These are phyloP conservation scores for Scytalopus superciliaris DNA, from an alignment of 2,113 vertebrate species.

Conservation along the genomic window DNA sequence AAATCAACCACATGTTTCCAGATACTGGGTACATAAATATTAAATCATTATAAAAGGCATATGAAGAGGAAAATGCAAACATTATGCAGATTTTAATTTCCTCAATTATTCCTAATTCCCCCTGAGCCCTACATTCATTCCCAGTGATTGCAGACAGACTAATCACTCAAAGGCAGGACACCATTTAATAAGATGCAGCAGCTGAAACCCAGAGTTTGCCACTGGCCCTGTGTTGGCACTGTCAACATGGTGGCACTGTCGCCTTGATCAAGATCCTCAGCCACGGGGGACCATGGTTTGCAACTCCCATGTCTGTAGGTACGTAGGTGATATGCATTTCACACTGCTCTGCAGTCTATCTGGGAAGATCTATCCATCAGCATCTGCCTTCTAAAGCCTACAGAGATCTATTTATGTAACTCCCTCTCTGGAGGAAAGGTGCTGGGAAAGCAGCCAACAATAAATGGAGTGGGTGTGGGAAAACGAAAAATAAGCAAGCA, in stretches of 20 bases:
- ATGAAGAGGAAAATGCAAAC: slow-evolving; percentile 67
- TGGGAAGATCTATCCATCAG: slow-evolving; percentile 36
- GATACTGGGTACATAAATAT: slow-evolving; percentile 66
- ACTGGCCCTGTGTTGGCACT: neutral
- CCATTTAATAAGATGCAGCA: slow-evolving; percentile 43
- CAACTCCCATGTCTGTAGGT: neutral
- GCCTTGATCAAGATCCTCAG: neutral
- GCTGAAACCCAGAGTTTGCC: neutral
- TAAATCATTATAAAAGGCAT: slow-evolving; percentile 49
- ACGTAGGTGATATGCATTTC: neutral
- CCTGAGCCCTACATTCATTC: slow-evolving; percentile 51
- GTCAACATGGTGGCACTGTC: slow-evolving; percentile 14
- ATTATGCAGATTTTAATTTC: slow-evolving; percentile 63
- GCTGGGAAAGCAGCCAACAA: slow-evolving; percentile 73
- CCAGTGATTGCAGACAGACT: slow-evolving; percentile 47
- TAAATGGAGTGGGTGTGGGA: slow-evolving; percentile 77
- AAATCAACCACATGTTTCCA: slow-evolving; percentile 68
- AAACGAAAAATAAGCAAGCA: slow-evolving; percentile 73
- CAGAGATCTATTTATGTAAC: slow-evolving; percentile 70
- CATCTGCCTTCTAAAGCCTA: slow-evolving; percentile 49
- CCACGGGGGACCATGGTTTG: neutral
- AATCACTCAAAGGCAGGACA: slow-evolving; percentile 61
- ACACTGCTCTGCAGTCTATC: neutral
- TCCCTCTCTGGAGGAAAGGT: slow-evolving; percentile 71
- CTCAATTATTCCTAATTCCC: slow-evolving; percentile 64